These are phyloP conservation scores for Florisuga fusca DNA, from an alignment of 2,797 vertebrate genomes.

Conservation along the genomic window DNA sequence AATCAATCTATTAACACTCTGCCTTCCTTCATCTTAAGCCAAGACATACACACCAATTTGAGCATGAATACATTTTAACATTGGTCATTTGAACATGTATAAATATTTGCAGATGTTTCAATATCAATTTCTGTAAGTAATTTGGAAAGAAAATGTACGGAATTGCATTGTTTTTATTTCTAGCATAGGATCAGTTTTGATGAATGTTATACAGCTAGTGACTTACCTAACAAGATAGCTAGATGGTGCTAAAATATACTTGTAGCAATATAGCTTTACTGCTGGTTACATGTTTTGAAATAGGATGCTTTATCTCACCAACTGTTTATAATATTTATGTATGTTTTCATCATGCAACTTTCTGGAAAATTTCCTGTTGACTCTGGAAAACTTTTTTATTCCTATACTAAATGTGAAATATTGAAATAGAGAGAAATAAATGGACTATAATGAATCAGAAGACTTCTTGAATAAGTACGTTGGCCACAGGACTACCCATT, in stretches of 20 bases:
- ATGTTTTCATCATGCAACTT: neutral
- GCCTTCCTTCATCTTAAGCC: neutral
- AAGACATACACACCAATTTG: neutral
- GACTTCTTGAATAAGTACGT: neutral
- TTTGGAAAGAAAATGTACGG: neutral
- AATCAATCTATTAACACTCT: neutral
- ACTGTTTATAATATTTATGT: neutral
- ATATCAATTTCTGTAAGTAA: neutral
- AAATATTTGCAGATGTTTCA: neutral
- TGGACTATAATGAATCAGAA: neutral
- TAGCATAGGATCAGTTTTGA: neutral
- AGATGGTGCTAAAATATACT: slow-evolving; percentile 66
- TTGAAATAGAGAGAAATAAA: neutral
- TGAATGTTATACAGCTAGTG: neutral
- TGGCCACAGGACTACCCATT: too few relatives aligned
- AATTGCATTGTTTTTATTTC: rapidly evolving
- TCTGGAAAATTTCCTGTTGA: neutral
- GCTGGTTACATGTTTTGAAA: neutral
- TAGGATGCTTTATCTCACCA: neutral
- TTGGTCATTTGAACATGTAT: neutral
- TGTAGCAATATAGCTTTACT: neutral
- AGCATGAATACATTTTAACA: neutral
- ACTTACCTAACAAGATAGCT: slow-evolving; percentile 49
- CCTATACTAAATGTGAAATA: neutral
- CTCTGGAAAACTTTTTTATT: neutral